These are phyloP conservation scores for Leptopilina syphax DNA, from an alignment of 2,888 invertebrate species.

Conservation along the genomic window DNA sequence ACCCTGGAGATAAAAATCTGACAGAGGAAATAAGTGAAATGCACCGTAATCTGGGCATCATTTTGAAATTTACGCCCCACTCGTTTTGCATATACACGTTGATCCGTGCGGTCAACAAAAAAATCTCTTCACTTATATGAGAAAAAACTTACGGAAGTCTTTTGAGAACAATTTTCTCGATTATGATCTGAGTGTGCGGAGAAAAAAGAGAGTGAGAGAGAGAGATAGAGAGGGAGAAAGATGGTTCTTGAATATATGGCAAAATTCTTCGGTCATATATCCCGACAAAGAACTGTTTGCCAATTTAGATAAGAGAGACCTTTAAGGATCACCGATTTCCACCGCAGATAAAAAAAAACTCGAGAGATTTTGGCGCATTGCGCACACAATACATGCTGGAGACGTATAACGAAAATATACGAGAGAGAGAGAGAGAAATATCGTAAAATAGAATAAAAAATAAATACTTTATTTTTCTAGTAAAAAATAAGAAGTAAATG, in stretches of 20 bases:
- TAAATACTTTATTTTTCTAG: too few species aligned
- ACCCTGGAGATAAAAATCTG: conserved; percentile 12
- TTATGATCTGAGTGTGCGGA: conserved; percentile 7
- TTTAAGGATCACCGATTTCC: conserved; percentile 51
- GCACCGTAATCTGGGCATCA: conserved; percentile 30
- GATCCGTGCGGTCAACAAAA: conserved; percentile 15
- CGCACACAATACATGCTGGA: neutral
- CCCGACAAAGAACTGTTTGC: conserved; percentile 54
- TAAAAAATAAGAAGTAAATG: too few species aligned
- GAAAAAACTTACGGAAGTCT: conserved; percentile 21
- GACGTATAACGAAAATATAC: too few species aligned
- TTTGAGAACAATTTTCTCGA: conserved; percentile 37
- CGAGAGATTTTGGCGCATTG: conserved; percentile 21
- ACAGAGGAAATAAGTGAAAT: conserved; percentile 22
- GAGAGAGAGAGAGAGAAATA: conserved; percentile 49
- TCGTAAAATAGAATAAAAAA: too few species aligned
- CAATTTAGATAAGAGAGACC: conserved; percentile 52
- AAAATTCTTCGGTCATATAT: conserved; percentile 23
- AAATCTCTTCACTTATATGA: too few species aligned
- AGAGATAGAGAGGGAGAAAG: neutral
- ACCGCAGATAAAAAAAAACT: conserved; percentile 48
- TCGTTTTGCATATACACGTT: conserved; percentile 14
- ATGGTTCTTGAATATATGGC: conserved; percentile 15
- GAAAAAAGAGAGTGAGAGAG: too few species aligned
- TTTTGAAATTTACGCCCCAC: conserved; percentile 37